Conservation (phyloP, 2,113 vertebrate genomes). For the Spea bombifrons region DNA sequence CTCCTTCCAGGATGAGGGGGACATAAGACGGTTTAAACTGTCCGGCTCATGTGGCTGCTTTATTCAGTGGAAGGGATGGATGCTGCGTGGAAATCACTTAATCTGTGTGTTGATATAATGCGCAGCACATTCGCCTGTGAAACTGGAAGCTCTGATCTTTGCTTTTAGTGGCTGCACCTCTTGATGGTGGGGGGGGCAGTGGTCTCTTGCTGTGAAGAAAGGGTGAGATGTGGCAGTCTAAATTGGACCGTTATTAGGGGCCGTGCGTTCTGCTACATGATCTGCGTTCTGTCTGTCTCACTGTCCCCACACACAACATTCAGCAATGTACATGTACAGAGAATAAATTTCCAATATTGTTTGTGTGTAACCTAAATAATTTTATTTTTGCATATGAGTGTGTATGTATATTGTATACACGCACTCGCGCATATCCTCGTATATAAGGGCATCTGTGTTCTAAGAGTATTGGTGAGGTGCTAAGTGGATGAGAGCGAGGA, state of each 20-base stretch:
- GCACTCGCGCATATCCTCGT: neutral
- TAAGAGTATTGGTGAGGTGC: neutral
- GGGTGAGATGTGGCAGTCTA: no score
- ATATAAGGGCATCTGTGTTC: neutral
- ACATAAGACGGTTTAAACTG: neutral
- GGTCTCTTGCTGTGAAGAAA: neutral
- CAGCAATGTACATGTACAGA: neutral
- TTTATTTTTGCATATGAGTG: neutral
- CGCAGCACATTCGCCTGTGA: neutral
- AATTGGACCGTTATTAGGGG: neutral
- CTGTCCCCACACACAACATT: neutral
- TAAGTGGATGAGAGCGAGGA: neutral
- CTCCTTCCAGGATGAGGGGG: neutral
- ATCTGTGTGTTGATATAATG: neutral
- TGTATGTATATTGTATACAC: neutral
- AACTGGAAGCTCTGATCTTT: no score
- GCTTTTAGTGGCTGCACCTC: neutral
- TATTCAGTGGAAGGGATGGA: no score
- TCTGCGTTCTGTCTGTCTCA: conserved; percentile 2
- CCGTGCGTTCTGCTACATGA: neutral
- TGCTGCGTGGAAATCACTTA: neutral
- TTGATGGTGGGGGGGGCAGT: neutral
- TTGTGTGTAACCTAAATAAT: neutral
- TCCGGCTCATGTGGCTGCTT: no score
- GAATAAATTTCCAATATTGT: neutral